phyloP scores from a whole-genome alignment of 2,113 vertebrate genomes.

The Mesocricetus auratus region DNA sequence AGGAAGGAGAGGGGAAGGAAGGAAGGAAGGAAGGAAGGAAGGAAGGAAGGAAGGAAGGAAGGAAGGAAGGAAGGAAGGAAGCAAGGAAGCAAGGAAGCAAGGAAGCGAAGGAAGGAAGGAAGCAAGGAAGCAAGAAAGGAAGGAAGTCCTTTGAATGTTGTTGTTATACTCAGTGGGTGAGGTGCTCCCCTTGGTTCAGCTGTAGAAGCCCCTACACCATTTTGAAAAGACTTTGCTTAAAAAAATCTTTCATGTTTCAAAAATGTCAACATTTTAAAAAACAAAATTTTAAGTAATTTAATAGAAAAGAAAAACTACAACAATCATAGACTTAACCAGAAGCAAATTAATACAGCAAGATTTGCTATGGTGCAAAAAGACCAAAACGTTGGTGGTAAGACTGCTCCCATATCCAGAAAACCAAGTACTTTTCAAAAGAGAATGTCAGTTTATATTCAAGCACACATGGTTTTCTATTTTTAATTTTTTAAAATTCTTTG shows the following conservation, averaged over 20 bases:
- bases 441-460: constrained; percentile 40
- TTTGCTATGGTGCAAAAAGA: constrained; percentile 27
- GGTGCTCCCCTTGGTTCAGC: neutral
- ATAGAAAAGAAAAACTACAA: neutral
- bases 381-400: neutral
- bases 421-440: neutral
- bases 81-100: too few species aligned
- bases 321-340: neutral
- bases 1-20: rapidly evolving
- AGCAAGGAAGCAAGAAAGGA: too few species aligned
- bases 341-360: constrained; percentile 11
- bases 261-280: constrained; percentile 54
- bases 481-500: constrained; percentile 37
- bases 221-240: neutral
- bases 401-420: neutral
- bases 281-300: constrained; percentile 46
- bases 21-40: neutral
- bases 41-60: too few species aligned
- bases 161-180: neutral
- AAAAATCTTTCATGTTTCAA: neutral
- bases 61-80: too few species aligned
- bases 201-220: neutral
- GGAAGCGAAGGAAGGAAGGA: too few species aligned
- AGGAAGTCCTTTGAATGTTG: neutral
- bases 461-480: neutral